phyloP scores from a whole-genome alignment of 2,113 vertebrate genomes.

The Clupea harengus region DNA sequence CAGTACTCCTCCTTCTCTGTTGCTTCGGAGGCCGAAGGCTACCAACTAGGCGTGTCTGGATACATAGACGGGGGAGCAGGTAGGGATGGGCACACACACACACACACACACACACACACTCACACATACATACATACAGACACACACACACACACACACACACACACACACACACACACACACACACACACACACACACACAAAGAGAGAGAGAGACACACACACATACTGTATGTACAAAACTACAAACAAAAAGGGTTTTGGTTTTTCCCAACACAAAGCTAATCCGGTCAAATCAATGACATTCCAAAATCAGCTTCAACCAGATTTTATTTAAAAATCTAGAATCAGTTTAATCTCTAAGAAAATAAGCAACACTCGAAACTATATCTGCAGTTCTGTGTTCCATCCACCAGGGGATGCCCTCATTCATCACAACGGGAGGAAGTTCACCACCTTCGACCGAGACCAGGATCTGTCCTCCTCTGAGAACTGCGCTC shows the following conservation, averaged over 20 bases:
- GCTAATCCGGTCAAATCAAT: no score
- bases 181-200: neutral
- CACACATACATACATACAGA: neutral
- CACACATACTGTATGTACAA: no score
- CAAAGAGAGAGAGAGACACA: neutral
- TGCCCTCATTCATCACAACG: neutral
- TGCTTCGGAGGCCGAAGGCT: neutral
- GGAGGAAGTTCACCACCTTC: neutral
- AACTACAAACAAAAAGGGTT: no score
- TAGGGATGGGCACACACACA: neutral
- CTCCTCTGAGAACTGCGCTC: neutral
- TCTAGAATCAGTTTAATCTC: no score
- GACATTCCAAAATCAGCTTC: no score
- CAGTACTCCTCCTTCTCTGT: conserved; percentile 2
- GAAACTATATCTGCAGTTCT: neutral
- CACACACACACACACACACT: neutral
- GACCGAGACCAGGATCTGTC: neutral
- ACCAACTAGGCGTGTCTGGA: neutral
- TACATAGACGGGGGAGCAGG: neutral
- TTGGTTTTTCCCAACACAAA: no score
- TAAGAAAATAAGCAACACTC: no score
- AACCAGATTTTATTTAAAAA: no score
- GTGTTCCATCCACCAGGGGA: neutral
- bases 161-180: neutral
- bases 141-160: neutral